Conservation (phyloP, 1,140 invertebrate genomes). For the Stenopsyche tienmushanensis region DNA sequence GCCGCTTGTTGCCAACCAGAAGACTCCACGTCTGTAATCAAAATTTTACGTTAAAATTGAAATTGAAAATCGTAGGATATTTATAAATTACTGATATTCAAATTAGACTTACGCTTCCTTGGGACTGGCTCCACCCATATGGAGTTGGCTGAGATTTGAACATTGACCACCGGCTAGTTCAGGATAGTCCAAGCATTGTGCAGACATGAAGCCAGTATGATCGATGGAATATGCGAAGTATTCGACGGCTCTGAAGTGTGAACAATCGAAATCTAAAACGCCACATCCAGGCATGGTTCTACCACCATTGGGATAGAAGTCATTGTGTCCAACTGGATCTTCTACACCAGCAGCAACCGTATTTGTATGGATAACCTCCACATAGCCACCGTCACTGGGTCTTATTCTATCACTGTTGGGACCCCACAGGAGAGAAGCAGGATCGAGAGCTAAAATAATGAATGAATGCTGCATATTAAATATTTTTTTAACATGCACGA, state of each 20-base stretch:
- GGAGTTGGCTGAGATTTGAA: slow-evolving; percentile 40
- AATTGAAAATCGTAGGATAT: too few species aligned
- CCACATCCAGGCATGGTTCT: slow-evolving; percentile 52
- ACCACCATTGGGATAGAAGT: slow-evolving; percentile 60
- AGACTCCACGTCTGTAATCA: too few species aligned
- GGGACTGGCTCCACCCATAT: slow-evolving; percentile 45
- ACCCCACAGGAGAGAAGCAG: slow-evolving; percentile 60
- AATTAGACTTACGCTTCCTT: too few species aligned
- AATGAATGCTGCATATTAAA: background rate
- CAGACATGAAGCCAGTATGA: slow-evolving; percentile 48
- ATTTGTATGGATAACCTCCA: slow-evolving; percentile 73
- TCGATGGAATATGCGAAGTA: slow-evolving; percentile 58
- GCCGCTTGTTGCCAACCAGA: too few species aligned
- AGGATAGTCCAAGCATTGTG: slow-evolving; percentile 45
- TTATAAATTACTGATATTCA: too few species aligned
- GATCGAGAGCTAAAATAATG: slow-evolving; percentile 59
- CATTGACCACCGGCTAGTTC: slow-evolving; percentile 44
- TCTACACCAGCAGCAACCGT: slow-evolving; percentile 44
- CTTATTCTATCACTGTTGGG: slow-evolving; percentile 43
- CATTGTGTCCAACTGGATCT: slow-evolving; percentile 49
- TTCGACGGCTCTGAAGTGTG: slow-evolving; percentile 55
- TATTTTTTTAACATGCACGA: background rate
- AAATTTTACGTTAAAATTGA: too few species aligned
- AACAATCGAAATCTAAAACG: slow-evolving; percentile 47
- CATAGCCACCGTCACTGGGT: slow-evolving; percentile 60